phyloP scores from a whole-genome alignment of 2,888 invertebrate genomes.

The Eilema griseolum region DNA sequence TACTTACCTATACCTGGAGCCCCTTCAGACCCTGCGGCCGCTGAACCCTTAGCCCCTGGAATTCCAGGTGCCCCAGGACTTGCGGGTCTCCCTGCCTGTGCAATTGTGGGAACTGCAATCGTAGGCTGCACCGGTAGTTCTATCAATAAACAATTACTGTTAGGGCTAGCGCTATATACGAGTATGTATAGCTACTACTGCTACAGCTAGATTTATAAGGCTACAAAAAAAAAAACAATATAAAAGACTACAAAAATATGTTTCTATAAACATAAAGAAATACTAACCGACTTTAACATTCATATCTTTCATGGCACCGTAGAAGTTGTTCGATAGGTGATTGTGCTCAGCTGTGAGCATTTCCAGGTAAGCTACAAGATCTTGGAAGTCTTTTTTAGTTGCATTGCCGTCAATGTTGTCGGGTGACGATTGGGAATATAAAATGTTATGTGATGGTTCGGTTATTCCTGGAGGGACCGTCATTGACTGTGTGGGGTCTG shows the following conservation, averaged over 20 bases:
- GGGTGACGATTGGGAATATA: background rate
- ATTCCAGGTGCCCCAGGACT: background rate
- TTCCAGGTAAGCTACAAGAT: conserved; percentile 47
- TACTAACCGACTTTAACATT: conserved; percentile 17
- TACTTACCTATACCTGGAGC: background rate
- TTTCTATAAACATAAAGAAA: background rate
- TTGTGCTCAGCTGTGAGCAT: conserved; percentile 59
- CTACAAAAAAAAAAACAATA: too few species aligned
- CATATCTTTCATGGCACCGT: conserved; percentile 18
- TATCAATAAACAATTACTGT: background rate
- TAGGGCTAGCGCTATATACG: too few species aligned
- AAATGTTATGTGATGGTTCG: background rate
- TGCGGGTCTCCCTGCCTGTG: background rate
- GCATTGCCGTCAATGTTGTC: background rate
- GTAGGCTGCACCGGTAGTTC: background rate
- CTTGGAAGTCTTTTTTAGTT: background rate
- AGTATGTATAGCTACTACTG: too few species aligned
- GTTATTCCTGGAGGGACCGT: conserved; percentile 2
- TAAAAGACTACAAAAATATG: too few species aligned
- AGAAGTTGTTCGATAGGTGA: conserved; percentile 55
- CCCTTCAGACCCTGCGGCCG: background rate
- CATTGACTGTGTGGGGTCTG: background rate
- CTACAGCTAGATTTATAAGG: too few species aligned
- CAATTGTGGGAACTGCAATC: background rate
- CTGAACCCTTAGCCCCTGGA: background rate